A percentile compares a stretch with the other conserved stretches of the same genome.
Evolutionary conservation across 2,888 invertebrate species (phyloP).

Genomic region (Lacanobia oleracea): DNA sequence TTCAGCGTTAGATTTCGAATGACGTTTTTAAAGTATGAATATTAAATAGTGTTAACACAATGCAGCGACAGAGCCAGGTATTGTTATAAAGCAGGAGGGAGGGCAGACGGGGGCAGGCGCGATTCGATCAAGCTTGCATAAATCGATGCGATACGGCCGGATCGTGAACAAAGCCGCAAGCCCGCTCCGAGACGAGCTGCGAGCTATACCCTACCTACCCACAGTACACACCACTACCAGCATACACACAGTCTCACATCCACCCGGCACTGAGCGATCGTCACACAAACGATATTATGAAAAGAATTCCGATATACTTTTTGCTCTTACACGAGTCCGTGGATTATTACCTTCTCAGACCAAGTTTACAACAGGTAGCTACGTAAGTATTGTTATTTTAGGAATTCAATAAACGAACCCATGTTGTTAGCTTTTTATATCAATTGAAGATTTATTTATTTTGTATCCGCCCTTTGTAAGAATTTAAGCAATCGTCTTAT

Average conservation of each 20-base stretch:
- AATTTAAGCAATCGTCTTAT: slow-evolving; percentile 10
- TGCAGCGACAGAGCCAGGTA: slow-evolving; percentile 77
- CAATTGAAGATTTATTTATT: slow-evolving; percentile 27
- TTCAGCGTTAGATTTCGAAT: slow-evolving; percentile 30
- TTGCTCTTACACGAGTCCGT: slow-evolving; percentile 44
- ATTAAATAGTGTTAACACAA: slow-evolving; percentile 64
- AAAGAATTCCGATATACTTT: slow-evolving; percentile 58
- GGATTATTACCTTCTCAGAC: slow-evolving; percentile 54
- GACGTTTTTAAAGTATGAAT: slow-evolving; percentile 55
- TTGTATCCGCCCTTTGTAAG: slow-evolving; percentile 11
- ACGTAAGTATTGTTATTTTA: slow-evolving; percentile 47
- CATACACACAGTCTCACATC: slow-evolving; percentile 45
- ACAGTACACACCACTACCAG: slow-evolving; percentile 31
- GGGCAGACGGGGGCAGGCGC: slow-evolving; percentile 72
- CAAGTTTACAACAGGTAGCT: slow-evolving; percentile 53
- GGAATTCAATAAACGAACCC: slow-evolving; percentile 48
- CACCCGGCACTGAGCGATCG: slow-evolving; percentile 44
- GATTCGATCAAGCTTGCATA: slow-evolving; percentile 89
- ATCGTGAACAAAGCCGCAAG: slow-evolving; percentile 88
- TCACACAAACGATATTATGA: slow-evolving; percentile 61
- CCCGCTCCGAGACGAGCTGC: slow-evolving; percentile 74
- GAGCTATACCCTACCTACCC: slow-evolving; percentile 53
- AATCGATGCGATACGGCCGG: slow-evolving; percentile 88
- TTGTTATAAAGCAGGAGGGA: slow-evolving; percentile 75
- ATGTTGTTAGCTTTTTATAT: slow-evolving; percentile 18